These are phyloP conservation scores for Gymnothorax reevesii DNA, from an alignment of 2,797 vertebrate species.

Conservation along the genomic window DNA sequence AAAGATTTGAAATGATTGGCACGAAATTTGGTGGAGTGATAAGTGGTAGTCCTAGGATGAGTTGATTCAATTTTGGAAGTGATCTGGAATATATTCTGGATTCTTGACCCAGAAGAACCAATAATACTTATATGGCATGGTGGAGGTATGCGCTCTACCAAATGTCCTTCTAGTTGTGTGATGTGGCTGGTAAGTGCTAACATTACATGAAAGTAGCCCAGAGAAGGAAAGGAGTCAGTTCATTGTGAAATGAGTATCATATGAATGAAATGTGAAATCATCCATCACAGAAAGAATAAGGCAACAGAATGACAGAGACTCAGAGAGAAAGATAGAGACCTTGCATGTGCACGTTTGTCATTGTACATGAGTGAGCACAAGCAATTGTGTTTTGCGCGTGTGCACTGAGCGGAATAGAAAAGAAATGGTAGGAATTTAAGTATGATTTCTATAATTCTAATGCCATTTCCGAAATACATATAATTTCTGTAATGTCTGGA, in stretches of 20 bases:
- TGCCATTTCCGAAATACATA: background rate
- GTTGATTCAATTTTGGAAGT: too few relatives aligned
- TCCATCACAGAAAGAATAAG: conserved; percentile 39
- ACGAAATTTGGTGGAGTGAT: too few relatives aligned
- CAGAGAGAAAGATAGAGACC: conserved; percentile 32
- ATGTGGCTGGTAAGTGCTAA: conserved; percentile 58
- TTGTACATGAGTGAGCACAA: background rate
- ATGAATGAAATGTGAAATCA: conserved; percentile 60
- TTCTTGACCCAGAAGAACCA: too few relatives aligned
- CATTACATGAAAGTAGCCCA: conserved; percentile 57
- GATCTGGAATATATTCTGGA: too few relatives aligned
- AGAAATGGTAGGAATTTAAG: too few relatives aligned
- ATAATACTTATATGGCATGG: too few relatives aligned
- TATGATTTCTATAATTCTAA: too few relatives aligned
- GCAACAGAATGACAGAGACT: conserved; percentile 26
- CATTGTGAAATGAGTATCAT: conserved; percentile 59
- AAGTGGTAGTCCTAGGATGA: too few relatives aligned
- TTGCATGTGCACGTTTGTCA: background rate
- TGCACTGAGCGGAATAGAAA: too few relatives aligned
- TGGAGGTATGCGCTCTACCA: too few relatives aligned
- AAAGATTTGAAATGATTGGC: too few relatives aligned
- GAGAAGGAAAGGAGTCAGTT: conserved; percentile 59
- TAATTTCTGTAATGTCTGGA: conserved; percentile 16
- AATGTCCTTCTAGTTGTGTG: conserved; percentile 44
- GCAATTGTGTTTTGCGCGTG: too few relatives aligned